These are phyloP conservation scores for Salvelinus namaycush DNA, from an alignment of 2,113 vertebrate species.

Conservation along the genomic window DNA sequence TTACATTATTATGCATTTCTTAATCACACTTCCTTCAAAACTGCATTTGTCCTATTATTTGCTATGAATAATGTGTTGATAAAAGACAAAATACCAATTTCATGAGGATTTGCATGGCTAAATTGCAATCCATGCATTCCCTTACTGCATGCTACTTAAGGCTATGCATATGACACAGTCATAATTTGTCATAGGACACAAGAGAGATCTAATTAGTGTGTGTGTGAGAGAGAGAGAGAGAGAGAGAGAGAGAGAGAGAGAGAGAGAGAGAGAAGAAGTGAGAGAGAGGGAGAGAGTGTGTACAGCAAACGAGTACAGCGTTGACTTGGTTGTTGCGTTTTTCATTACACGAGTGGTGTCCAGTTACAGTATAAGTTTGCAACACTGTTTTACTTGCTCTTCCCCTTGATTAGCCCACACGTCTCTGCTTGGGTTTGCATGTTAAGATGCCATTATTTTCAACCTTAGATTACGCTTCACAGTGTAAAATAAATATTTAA, in stretches of 20 bases:
- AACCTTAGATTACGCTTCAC: no score
- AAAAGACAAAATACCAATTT: constrained; percentile 59
- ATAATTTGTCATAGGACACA: constrained; percentile 8
- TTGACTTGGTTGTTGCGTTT: no score
- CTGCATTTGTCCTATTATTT: neutral
- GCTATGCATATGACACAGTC: constrained; percentile 50
- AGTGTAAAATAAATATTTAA: neutral
- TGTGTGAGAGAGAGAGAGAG: no score
- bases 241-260: neutral
- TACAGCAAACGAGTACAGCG: no score
- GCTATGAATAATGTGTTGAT: constrained; percentile 17
- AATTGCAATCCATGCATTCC: constrained; percentile 53
- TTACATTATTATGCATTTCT: constrained; percentile 8
- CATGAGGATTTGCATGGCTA: constrained; percentile 54
- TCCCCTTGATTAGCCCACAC: no score
- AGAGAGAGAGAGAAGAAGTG: no score
- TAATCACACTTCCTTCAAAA: constrained; percentile 8
- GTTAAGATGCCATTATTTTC: no score
- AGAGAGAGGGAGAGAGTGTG: neutral
- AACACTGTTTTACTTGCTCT: no score
- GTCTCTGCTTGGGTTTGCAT: no score
- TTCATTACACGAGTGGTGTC: no score
- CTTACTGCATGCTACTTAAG: constrained; percentile 32
- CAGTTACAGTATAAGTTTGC: no score
- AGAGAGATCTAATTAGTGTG: neutral